Base-by-base conservation (phyloP, 2,888 invertebrate species). In the Clostera curtula region DNA sequence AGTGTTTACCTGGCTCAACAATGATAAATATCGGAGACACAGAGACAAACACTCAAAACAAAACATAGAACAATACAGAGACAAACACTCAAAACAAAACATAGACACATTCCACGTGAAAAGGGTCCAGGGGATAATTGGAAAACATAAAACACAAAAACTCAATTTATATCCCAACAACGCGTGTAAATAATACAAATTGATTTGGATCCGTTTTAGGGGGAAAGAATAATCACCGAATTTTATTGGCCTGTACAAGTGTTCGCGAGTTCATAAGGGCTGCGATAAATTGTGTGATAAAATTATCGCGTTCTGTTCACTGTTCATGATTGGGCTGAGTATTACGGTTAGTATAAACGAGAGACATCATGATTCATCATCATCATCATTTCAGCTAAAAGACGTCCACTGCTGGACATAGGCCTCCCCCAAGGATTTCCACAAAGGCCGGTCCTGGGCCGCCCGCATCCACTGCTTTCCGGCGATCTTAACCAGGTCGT, bases 221-320 rank as follows among this genome's bases (percentile, higher is more conserved):
- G 37, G 25, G 44, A 41, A n/a, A 49, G 57, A 63, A 69, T 70
- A 67, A 73, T 70, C 61, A 60, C 52, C 55, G 41, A 39, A 29
- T 51, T 66, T 66, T 64, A 68, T 59, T 55, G 48, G 49, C 37
- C 49, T 49, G 45, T 58, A 57, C 62, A 58, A 61, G 64, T 47
- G 40, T 43, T 43, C 47, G 43, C 55, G 65, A 67, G 62, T 67
- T 64, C 61, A 69, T 72, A 67, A 70, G 60, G 53, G 57, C 44
- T 35, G 55, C 45, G 37, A 53, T 68, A 63, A 64, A 69, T 62
- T 61, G 52, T 49, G 56, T 49, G 56, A 55, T 55, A 60, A 63
- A 69, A 55, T 54, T 58, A 59, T 59, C 55, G 54, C 53, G 49
- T 45, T 51, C 47, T 44, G 49, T 67, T 59, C 54, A 58, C 44